phyloP scores from a whole-genome alignment of 2,888 invertebrate species.

The Seladonia tumulorum region DNA sequence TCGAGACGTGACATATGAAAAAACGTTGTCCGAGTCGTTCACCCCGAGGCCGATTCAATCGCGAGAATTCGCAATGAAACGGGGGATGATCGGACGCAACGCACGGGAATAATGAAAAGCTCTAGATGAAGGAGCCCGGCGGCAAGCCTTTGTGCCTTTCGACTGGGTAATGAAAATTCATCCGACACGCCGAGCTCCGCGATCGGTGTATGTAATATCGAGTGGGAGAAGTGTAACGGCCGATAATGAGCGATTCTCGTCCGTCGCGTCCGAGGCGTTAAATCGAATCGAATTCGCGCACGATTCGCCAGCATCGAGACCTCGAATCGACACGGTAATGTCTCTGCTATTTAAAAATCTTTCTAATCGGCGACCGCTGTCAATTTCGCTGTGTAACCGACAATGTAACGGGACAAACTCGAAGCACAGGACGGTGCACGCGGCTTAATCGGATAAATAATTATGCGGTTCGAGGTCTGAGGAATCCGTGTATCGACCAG shows the following conservation, averaged over 20 bases:
- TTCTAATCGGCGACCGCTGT: neutral
- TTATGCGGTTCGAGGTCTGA: neutral
- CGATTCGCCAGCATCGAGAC: neutral
- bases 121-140: conserved; percentile 38
- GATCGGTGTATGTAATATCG: conserved; percentile 25
- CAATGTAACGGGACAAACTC: neutral
- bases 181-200: conserved; percentile 1
- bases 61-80: conserved; percentile 51
- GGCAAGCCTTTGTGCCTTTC: conserved; percentile 36
- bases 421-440: neutral
- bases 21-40: neutral
- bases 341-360: neutral
- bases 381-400: neutral
- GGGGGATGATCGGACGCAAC: conserved; percentile 12
- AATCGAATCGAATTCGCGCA: conserved; percentile 56
- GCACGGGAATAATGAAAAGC: conserved; percentile 59
- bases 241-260: conserved; percentile 57
- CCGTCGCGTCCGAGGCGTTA: conserved; percentile 51
- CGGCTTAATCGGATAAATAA: conserved; percentile 11
- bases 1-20: neutral
- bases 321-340: conserved; percentile 30
- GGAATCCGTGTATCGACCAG: conserved; percentile 23
- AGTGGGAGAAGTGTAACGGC: conserved; percentile 40
- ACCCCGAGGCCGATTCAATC: conserved; percentile 17
- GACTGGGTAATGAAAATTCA: conserved; percentile 59